Base-by-base conservation (phyloP, 2,113 vertebrate species). In the Deroptyus accipitrinus region DNA sequence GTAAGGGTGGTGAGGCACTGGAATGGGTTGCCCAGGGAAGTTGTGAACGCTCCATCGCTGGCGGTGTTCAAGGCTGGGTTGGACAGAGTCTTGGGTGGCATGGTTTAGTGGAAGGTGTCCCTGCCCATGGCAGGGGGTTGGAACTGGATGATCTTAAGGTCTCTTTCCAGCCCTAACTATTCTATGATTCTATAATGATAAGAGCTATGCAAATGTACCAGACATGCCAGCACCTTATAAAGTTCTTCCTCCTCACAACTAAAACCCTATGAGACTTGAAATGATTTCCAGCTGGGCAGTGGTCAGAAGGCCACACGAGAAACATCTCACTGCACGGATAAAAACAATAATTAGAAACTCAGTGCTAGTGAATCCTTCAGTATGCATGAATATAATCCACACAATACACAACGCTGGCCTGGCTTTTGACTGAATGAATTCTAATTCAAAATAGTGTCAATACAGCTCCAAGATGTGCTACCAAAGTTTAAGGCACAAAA, bases 361-460 rank as follows among this genome's bases (percentile, higher is more conserved):
- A 95, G 94, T 95, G 91, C 80, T 95, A 97, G 80, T 88, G 92
- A 98, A 97, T 97, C 97, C 96, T 97, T 97, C 96, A 97, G 92
- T 95, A 95, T 95, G 86, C 92, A 95, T 91, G 73, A 97, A 92
- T 95, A 46, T 95, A 97, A 98, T 96, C 91, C 92, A 92, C 92
- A 97, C 88, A 96, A 96, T 93, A 97, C 97, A 97, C 90, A 98
- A 97, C 18, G 55, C 90, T 95, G 86, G 94, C 81, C 96, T 97
- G 90, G 96, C 93, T 97, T 98, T 97, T 97, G 92, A 97, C 93
- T 96, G 95, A 98, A 97, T 94, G 97, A 97, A 97, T 96, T 97
- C 97, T 96, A 97, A 97, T 86, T 94, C 88, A 83, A 94, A 97
- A 82, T 90, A 96, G 94, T 96, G 92, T 97, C 94, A 97, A 97